Evolutionary conservation across 2,888 invertebrate genomes (phyloP).

Genomic region (Pediacus dermestoides): DNA sequence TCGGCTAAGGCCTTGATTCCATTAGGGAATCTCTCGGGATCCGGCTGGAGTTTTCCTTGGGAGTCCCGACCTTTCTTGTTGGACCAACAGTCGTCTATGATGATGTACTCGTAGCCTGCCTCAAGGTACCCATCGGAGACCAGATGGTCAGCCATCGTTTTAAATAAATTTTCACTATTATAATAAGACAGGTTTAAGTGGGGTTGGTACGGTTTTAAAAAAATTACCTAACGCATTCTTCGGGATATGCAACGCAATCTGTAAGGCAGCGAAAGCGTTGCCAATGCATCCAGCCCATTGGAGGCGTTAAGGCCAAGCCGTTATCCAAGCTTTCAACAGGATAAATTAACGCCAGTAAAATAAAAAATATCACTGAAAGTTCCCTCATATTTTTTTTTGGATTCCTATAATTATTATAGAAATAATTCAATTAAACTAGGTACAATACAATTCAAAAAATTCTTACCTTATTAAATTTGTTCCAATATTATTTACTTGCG

Average conservation of each 20-base stretch:
- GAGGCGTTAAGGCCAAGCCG: slow-evolving; percentile 64
- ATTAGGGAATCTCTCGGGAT: slow-evolving; percentile 57
- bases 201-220: background rate
- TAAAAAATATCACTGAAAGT: no score
- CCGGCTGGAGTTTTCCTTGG: slow-evolving; percentile 52
- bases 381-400: no score
- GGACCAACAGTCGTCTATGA: slow-evolving; percentile 63
- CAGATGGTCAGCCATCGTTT: slow-evolving; percentile 55
- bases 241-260: slow-evolving; percentile 59
- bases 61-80: slow-evolving; percentile 50
- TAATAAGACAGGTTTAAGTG: background rate
- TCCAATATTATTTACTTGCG: no score
- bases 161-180: slow-evolving; percentile 55
- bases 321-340: slow-evolving; percentile 56
- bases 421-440: no score
- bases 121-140: slow-evolving; percentile 58
- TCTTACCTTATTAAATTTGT: no score
- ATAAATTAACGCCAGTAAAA: no score
- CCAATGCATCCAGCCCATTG: slow-evolving; percentile 75
- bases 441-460: no score
- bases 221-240: slow-evolving; percentile 36
- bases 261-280: slow-evolving; percentile 62
- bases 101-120: slow-evolving; percentile 59
- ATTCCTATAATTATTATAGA: no score
- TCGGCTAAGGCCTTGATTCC: slow-evolving; percentile 59